Base-by-base conservation (phyloP, 2,888 invertebrate genomes). In the Pharmacophagus antenor region DNA sequence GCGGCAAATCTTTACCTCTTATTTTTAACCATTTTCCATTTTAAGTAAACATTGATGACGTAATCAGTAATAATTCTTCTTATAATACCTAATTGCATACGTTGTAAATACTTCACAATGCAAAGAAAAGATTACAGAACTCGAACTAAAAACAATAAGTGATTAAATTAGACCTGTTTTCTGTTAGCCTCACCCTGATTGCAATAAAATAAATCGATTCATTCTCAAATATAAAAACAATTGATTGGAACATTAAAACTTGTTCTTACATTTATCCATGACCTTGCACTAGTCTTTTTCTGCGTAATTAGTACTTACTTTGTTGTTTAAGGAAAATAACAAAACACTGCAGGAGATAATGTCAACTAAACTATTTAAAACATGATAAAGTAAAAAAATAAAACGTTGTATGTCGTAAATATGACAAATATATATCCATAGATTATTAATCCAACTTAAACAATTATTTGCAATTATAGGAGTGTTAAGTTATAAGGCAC, bases 251-350 rank as follows among this genome's bases (percentile, higher is more conserved):
- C 17, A 56, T 15, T 18, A 6, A 17, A 41, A 18, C 4, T 7
- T 49, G 6, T 56, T 56, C 41, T 41, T 20, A 1, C 21, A 23
- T 21, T 49, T 31, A 27, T 41, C n/a, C 7, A 15, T 21, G 21
- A 41, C 49, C 8, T 49, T 56, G 22, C 8, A 18, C 18, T 25
- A 23, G 49, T 23, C 22, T 22, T 17, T 27, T 21, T 31, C 25
- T 49, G 41, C 49, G 48, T 49, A 49, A 41, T 56, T 56, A 23
- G 31, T 31, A 15, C 31, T 31, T 31, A 31, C 31, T 10, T 31
- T 31, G 10, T 12, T 12, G 23, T 0, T 31, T 12, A 31, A 15
- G 31, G 31, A 12, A 12, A 31, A 31, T 31, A 31, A 31, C 31
- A 0, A 31, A 31, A 31, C 15, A 15, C 15, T 31, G 15, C 31